Base-by-base conservation (phyloP, 2,797 vertebrate genomes). In the Serranus cabrilla region DNA sequence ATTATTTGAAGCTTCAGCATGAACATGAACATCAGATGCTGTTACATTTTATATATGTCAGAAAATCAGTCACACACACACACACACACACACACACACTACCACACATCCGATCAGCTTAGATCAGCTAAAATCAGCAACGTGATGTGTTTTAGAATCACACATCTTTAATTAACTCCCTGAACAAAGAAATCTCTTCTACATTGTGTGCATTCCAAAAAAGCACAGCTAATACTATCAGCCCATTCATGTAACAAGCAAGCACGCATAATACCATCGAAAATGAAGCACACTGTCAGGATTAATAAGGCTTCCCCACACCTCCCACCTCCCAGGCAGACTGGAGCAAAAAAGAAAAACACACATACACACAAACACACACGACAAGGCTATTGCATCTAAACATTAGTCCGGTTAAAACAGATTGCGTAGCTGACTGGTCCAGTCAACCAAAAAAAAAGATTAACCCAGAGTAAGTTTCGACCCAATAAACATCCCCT, bases 291-390 rank as follows among this genome's bases (percentile, higher is more conserved):
- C 34, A 25, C 46, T 86, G 82, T 82, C 76, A 74, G 74, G 50
- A 81, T 74, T 89, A 90, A 87, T 85, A 69, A 80, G 55, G 61
- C 63, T 52, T 76, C 57, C 43, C 25, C 27, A 72, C 63, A 76
- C 67, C 70, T 76, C 62, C 75, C 58, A 78, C 49, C 51, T 52
- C 23, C 27, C 11, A 64, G 42, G 27, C 62, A 63, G 61, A 77
- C 78, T 52, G 14, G 47, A 74, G 62, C 49, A 31, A 77, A 13
- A 74, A 46, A 59, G 8, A 34, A 7, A 34, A 34, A 34, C 17
- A 34, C 34, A 59, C 37, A 43, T 17, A 59, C 16, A 23, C 17
- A 46, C 52, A 25, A 5, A 46, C 40, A 47, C 45, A 55, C 50
- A 64, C 65, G 65, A 66, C 20, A 4, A 47, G 37, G 50, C 52